phyloP scores from a whole-genome alignment of 2,797 vertebrate genomes.

The Epinephelus malabaricus region DNA sequence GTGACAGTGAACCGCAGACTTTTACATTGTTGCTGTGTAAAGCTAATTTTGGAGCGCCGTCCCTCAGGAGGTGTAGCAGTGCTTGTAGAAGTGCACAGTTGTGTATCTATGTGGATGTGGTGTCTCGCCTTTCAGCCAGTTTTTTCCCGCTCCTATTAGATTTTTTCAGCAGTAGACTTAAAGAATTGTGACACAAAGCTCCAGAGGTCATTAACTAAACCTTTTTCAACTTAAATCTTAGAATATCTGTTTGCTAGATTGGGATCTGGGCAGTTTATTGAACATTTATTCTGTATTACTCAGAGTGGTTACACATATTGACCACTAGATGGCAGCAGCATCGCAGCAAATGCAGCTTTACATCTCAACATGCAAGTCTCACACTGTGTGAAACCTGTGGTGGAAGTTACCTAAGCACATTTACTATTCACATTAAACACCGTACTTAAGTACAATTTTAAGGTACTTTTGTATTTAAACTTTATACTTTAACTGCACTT shows the following conservation, averaged over 20 bases:
- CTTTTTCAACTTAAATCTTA: not conserved
- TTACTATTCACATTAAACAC: no score
- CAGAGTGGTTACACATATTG: not conserved
- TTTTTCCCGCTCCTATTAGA: not conserved
- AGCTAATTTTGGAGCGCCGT: not conserved
- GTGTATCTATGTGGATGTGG: not conserved
- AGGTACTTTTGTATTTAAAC: no score
- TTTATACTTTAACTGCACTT: no score
- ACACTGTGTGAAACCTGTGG: not conserved
- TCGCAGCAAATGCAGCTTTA: not conserved
- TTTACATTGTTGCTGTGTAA: constrained; percentile 12
- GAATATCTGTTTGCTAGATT: not conserved
- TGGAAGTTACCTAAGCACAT: no score
- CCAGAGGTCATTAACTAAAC: not conserved
- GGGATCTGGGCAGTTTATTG: not conserved
- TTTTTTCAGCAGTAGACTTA: not conserved
- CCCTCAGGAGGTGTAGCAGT: constrained; percentile 11
- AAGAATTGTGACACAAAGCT: not conserved
- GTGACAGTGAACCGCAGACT: constrained; percentile 22
- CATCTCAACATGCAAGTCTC: not conserved
- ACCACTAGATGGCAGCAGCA: constrained; percentile 67
- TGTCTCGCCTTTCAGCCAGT: not conserved
- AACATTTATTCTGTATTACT: not conserved
- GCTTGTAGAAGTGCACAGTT: constrained; percentile 10
- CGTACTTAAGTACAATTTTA: no score